Evolutionary conservation across 1,140 invertebrate genomes (phyloP).

Genomic region (Chironomus striatipennis): DNA sequence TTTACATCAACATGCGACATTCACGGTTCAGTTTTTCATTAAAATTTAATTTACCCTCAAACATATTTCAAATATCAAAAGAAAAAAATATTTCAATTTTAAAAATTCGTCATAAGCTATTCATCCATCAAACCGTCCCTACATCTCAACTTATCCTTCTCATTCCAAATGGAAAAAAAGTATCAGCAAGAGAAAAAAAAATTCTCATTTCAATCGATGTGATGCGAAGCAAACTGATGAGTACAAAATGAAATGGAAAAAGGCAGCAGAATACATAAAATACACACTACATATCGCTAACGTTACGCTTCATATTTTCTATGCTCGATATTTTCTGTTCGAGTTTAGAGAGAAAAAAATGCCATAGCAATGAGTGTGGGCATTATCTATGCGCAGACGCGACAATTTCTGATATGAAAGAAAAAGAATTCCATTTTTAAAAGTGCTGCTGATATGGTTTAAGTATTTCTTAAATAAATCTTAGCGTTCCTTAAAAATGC

Average conservation of each 20-base stretch:
- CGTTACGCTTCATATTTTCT: neutral
- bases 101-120: too few relatives aligned
- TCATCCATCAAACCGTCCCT: too few relatives aligned
- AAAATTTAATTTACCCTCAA: too few relatives aligned
- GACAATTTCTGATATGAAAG: neutral
- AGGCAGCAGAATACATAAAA: neutral
- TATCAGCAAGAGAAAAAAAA: neutral
- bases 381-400: conserved; percentile 11
- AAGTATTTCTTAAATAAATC: too few relatives aligned
- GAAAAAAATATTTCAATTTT: too few relatives aligned
- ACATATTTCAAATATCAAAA: too few relatives aligned
- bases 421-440: neutral
- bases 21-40: too few relatives aligned
- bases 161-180: too few relatives aligned
- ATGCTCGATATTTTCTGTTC: too few relatives aligned
- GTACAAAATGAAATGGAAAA: neutral
- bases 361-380: neutral
- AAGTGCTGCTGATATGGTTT: neutral
- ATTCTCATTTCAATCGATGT: neutral
- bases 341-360: too few relatives aligned
- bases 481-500: neutral
- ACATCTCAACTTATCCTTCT: too few relatives aligned
- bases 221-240: neutral
- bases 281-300: neutral
- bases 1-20: too few relatives aligned